A percentile compares a stretch with the other conserved stretches of the same genome.
Conservation (phyloP, 2,113 vertebrate species). For the Neofelis nebulosa region DNA sequence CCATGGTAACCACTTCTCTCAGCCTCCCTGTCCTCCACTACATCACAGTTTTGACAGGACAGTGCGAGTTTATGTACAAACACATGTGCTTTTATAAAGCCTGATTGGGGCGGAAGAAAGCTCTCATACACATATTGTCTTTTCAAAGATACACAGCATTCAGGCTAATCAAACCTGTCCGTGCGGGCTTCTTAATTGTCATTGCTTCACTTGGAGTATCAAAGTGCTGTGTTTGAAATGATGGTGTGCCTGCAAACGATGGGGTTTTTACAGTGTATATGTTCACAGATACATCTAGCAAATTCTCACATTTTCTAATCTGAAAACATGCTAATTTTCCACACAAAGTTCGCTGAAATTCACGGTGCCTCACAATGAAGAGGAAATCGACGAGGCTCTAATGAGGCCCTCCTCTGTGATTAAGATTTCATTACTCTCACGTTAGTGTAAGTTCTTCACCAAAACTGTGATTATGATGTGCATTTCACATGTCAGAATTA, state of each 20-base stretch:
- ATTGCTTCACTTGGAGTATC: background rate
- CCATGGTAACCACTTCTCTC: background rate
- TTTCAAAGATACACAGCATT: background rate
- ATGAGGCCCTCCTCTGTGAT: slow-evolving; percentile 29
- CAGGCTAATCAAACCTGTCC: background rate
- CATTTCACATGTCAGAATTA: background rate
- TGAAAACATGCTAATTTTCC: slow-evolving; percentile 1
- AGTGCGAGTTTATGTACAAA: slow-evolving; percentile 37
- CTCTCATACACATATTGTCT: background rate
- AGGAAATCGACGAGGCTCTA: slow-evolving; percentile 23
- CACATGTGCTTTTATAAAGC: slow-evolving; percentile 32
- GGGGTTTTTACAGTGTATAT: background rate
- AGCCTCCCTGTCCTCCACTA: background rate
- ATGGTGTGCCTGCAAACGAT: rapidly evolving
- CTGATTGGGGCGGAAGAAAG: background rate
- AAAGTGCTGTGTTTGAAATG: background rate
- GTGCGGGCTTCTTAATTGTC: background rate
- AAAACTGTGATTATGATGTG: slow-evolving; percentile 35
- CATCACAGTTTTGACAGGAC: slow-evolving; percentile 50
- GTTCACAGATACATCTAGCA: background rate
- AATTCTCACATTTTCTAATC: background rate
- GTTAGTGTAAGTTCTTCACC: background rate
- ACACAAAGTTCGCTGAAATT: background rate
- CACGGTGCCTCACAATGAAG: background rate
- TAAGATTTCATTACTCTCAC: slow-evolving; percentile 41